Evolutionary conservation across 2,797 vertebrate genomes (phyloP).

Genomic region (Danionella dracula): DNA sequence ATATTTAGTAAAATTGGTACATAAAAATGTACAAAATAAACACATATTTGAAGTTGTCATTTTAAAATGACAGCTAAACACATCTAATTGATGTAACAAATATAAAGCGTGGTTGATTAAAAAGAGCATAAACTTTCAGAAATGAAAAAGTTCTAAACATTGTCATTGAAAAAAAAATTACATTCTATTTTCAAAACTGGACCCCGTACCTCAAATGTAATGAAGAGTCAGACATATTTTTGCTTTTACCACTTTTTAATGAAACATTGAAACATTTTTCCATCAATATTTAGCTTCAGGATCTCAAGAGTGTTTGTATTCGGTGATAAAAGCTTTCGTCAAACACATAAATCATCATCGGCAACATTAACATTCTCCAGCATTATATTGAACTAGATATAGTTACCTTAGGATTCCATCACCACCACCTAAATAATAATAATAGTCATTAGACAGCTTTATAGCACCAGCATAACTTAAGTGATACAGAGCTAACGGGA

Average conservation of each 20-base stretch:
- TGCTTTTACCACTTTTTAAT: constrained; percentile 65
- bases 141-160: no score
- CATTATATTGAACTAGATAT: constrained; percentile 17
- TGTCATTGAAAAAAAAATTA: no score
- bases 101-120: no score
- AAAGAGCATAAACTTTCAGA: no score
- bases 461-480: constrained; percentile 31
- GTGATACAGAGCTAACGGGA: background rate
- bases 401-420: constrained; percentile 41
- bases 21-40: no score
- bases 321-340: constrained; percentile 53
- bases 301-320: constrained; percentile 56
- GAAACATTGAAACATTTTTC: constrained; percentile 64
- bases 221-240: constrained; percentile 18
- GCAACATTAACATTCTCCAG: background rate
- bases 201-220: background rate
- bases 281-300: constrained; percentile 61
- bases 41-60: no score
- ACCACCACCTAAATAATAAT: constrained; percentile 30
- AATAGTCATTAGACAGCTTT: constrained; percentile 33
- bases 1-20: no score
- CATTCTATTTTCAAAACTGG: no score
- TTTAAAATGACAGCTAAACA: no score
- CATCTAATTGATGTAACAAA: no score
- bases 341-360: constrained; percentile 54